These are phyloP conservation scores for Tetranychus piercei DNA, from an alignment of 2,888 invertebrate genomes.

Conservation along the genomic window DNA sequence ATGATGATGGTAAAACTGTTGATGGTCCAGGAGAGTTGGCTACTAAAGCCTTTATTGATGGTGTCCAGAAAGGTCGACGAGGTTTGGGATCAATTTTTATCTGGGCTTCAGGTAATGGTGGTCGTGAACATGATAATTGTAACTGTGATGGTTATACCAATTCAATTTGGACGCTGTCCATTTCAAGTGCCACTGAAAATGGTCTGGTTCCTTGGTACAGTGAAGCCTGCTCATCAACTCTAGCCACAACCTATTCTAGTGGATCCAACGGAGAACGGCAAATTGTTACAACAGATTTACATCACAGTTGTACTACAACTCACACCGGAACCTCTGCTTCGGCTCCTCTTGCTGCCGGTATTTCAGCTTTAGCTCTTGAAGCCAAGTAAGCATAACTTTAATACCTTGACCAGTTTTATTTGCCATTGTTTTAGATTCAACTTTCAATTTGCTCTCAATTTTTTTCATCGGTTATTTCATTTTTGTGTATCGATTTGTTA, in stretches of 20 bases:
- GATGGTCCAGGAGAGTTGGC: constrained; percentile 88
- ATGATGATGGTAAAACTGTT: constrained; percentile 89
- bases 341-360: constrained; percentile 81
- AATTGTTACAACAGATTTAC: constrained; percentile 26
- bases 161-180: constrained; percentile 92
- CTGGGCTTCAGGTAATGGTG: constrained; percentile 93
- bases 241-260: constrained; percentile 92
- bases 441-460: too few species aligned
- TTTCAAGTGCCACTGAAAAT: constrained; percentile 91
- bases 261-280: constrained; percentile 55
- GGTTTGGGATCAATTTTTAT: constrained; percentile 90
- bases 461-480: too few species aligned
- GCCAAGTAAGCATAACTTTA: constrained; percentile 42
- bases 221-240: constrained; percentile 92
- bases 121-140: constrained; percentile 83
- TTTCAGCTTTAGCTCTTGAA: constrained; percentile 75
- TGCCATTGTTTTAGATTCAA: too few species aligned
- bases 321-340: constrained; percentile 87
- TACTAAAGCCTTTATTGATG: constrained; percentile 74
- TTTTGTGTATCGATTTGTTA: too few species aligned
- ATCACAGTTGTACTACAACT: constrained; percentile 26
- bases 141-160: constrained; percentile 99
- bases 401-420: too few species aligned
- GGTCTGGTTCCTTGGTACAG: constrained; percentile 95
- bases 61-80: constrained; percentile 57